These are phyloP conservation scores for Pyrochroa serraticornis DNA, from an alignment of 2,888 invertebrate genomes.

Conservation along the genomic window DNA sequence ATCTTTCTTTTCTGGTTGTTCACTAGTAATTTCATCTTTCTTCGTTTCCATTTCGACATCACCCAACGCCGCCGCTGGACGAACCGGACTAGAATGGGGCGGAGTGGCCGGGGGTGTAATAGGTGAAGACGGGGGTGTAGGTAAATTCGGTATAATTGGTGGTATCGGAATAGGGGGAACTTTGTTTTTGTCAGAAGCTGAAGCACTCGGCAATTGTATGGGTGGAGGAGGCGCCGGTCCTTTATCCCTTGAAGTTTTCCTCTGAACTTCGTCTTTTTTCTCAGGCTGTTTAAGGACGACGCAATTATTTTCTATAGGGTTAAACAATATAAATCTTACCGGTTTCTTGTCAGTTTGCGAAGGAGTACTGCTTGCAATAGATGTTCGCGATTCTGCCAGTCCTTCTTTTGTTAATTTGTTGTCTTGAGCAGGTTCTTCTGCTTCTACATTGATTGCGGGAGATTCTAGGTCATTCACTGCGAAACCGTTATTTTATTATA, in stretches of 20 bases:
- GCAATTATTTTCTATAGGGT: neutral
- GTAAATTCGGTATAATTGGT: slow-evolving; percentile 45
- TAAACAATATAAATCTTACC: slow-evolving; percentile 24
- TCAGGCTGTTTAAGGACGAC: slow-evolving; percentile 61
- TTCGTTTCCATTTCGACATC: slow-evolving; percentile 21
- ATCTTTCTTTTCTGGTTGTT: slow-evolving; percentile 25
- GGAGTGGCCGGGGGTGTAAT: slow-evolving; percentile 53
- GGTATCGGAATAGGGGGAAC: slow-evolving; percentile 48
- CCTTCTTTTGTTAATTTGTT: slow-evolving; percentile 28
- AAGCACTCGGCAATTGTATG: slow-evolving; percentile 31
- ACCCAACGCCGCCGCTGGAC: slow-evolving; percentile 25
- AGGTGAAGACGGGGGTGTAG: slow-evolving; percentile 55
- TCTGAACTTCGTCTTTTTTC: slow-evolving; percentile 68
- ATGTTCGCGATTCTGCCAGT: slow-evolving; percentile 23
- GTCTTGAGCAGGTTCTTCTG: slow-evolving; percentile 33
- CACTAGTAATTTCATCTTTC: slow-evolving; percentile 19
- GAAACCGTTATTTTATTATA: slow-evolving; percentile 33
- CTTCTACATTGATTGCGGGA: slow-evolving; percentile 40
- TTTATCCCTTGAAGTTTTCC: slow-evolving; percentile 70
- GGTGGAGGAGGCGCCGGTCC: slow-evolving; percentile 79
- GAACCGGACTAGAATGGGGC: slow-evolving; percentile 40
- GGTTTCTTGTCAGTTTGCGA: slow-evolving; percentile 39
- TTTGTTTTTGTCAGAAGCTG: slow-evolving; percentile 6
- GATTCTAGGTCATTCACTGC: slow-evolving; percentile 58
- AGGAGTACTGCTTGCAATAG: slow-evolving; percentile 13